Percentiles rank a stretch among this genome's conserved stretches.
These are phyloP conservation scores for Pocillopora meandrina DNA, from an alignment of 92 coral and sea anemone genomes.

Conservation along the genomic window DNA sequence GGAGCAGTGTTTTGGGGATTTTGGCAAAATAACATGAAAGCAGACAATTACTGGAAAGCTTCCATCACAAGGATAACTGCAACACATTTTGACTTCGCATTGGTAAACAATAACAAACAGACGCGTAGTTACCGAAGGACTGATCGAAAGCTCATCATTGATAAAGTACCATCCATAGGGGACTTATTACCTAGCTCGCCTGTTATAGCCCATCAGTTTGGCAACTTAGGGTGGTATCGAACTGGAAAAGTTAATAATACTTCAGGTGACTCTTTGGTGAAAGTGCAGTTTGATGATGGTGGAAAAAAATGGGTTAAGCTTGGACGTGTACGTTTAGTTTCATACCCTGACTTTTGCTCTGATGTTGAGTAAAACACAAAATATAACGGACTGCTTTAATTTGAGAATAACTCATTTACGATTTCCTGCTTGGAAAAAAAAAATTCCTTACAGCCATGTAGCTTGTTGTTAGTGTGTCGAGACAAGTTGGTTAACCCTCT, in stretches of 20 bases:
- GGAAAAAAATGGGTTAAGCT: background rate
- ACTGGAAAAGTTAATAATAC: background rate
- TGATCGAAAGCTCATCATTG: slow-evolving; percentile 3
- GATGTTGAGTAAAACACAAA: no score
- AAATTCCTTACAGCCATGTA: no score
- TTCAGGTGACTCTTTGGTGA: background rate
- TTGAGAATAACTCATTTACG: no score
- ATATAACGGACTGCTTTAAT: no score
- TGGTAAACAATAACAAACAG: background rate
- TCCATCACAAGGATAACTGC: slow-evolving; percentile 11
- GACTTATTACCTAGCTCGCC: slow-evolving; percentile 9
- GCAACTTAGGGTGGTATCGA: background rate
- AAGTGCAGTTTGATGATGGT: background rate
- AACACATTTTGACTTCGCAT: slow-evolving; percentile 7
- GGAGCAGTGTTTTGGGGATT: slow-evolving; percentile 32
- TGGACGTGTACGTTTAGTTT: no score
- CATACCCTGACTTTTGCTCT: no score
- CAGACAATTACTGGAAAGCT: slow-evolving; percentile 12
- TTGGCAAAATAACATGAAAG: background rate
- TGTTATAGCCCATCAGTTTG: slow-evolving; percentile 17
- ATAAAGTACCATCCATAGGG: background rate
- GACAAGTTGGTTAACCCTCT: no score
- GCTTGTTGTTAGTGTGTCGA: no score
- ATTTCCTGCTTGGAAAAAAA: no score
- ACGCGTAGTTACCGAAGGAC: slow-evolving; percentile 23